A percentile compares a stretch with the other conserved stretches of the same genome.
phyloP scores from a whole-genome alignment of 2,113 vertebrate genomes.

The Lucifuga dentata region DNA sequence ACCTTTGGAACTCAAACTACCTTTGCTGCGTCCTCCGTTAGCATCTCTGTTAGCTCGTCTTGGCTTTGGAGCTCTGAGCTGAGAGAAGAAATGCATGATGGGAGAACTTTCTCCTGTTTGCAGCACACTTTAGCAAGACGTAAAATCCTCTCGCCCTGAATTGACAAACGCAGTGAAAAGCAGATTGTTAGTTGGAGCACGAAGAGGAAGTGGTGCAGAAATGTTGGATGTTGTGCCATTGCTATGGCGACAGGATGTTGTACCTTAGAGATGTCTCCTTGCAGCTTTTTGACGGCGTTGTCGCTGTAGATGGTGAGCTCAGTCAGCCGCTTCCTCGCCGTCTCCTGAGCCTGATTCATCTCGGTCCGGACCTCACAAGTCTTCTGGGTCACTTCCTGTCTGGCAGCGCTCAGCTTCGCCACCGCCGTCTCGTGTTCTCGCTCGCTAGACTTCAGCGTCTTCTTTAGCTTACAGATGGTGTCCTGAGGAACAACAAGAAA shows the following conservation, averaged over 20 bases:
- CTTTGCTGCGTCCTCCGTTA: too few species aligned
- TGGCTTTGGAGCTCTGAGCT: not conserved
- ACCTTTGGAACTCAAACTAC: too few species aligned
- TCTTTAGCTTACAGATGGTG: fast-evolving
- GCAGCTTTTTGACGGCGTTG: not conserved
- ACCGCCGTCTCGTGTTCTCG: not conserved
- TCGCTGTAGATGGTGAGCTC: conserved; percentile 19
- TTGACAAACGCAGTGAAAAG: not conserved
- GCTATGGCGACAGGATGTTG: not conserved
- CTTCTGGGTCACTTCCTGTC: fast-evolving
- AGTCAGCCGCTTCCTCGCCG: not conserved
- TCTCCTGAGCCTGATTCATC: not conserved
- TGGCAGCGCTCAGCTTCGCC: not conserved
- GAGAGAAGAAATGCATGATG: not conserved
- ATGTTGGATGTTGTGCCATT: too few species aligned
- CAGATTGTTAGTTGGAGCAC: too few species aligned
- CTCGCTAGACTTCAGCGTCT: fast-evolving
- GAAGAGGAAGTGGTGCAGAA: too few species aligned
- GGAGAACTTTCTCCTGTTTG: conserved; percentile 1
- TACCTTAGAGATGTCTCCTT: conserved; percentile 32
- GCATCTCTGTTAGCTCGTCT: too few species aligned
- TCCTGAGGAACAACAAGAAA: conserved; percentile 13
- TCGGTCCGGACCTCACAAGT: not conserved
- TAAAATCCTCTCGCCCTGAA: conserved; percentile 47
- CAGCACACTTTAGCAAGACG: not conserved